Conservation (phyloP, 2,888 invertebrate genomes). For the Sesia bembeciformis region DNA sequence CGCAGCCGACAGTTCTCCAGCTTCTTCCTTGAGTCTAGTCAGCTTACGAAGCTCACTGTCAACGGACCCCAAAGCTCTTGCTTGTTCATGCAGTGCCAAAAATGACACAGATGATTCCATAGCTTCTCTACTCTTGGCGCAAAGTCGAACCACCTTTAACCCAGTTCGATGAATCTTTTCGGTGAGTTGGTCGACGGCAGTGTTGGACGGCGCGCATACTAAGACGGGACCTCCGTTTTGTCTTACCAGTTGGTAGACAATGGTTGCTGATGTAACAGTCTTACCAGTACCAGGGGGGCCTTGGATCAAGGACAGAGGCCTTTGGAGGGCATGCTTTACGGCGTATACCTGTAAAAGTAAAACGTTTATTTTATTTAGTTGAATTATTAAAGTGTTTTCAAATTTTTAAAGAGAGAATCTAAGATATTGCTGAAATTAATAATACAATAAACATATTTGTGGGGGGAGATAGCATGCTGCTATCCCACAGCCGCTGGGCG, state of each 20-base stretch:
- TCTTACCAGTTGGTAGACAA: slow-evolving; percentile 97
- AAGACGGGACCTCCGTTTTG: slow-evolving; percentile 95
- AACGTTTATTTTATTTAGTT: no score
- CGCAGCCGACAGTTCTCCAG: slow-evolving; percentile 95
- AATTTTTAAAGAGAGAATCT: no score
- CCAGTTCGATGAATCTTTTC: slow-evolving; percentile 99
- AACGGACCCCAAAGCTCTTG: slow-evolving; percentile 93
- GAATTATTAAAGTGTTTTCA: no score
- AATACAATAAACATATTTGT: no score
- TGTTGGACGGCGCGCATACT: slow-evolving; percentile 99
- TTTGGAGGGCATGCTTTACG: slow-evolving; percentile 97
- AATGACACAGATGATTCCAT: slow-evolving; percentile 98
- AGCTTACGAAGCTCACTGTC: slow-evolving; percentile 92
- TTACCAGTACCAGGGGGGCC: slow-evolving; percentile 98
- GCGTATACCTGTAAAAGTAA: slow-evolving; percentile 85
- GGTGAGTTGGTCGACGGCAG: slow-evolving; percentile 98
- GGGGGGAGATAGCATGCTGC: no score
- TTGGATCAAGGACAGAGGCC: slow-evolving; percentile 97
- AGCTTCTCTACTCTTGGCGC: slow-evolving; percentile 98
- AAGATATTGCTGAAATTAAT: no score
- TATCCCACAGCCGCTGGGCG: no score
- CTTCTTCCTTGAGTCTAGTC: slow-evolving; percentile 97
- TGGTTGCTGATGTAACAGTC: slow-evolving; percentile 99
- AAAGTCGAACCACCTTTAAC: slow-evolving; percentile 92
- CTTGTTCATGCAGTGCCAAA: slow-evolving; percentile 96